A percentile compares a stretch with the other conserved stretches of the same genome.
phyloP scores from a whole-genome alignment of 2,888 invertebrate species.

The Drosophila subquinaria region DNA sequence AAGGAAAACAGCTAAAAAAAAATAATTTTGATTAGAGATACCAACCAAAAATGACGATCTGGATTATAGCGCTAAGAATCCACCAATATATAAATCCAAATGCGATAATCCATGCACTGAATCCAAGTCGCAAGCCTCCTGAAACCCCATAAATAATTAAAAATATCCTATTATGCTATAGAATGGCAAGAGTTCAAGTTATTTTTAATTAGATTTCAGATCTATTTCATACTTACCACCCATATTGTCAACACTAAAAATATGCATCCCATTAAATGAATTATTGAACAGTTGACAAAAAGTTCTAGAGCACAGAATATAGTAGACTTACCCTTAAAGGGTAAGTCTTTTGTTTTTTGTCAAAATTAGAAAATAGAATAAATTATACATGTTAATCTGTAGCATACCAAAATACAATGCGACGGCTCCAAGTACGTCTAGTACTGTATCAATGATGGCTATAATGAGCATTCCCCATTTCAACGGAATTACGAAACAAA shows the following conservation, averaged over 20 bases:
- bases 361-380: neutral
- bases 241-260: neutral
- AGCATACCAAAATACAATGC: neutral
- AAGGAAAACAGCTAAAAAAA: neutral
- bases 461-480: neutral
- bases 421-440: neutral
- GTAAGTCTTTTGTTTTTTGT: too few relatives aligned
- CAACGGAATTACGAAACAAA: neutral
- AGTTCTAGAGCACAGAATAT: neutral
- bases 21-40: neutral
- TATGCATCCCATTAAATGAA: neutral
- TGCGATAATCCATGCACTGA: neutral
- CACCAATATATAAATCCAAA: neutral
- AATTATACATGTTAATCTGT: neutral
- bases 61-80: neutral
- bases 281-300: neutral
- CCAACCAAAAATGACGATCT: neutral
- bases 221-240: neutral
- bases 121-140: neutral
- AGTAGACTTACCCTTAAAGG: too few relatives aligned
- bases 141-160: neutral
- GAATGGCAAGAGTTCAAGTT: neutral
- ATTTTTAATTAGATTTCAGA: neutral
- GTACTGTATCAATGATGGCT: neutral
- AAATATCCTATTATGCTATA: neutral